Evolutionary conservation across 2,113 vertebrate genomes (phyloP).

Genomic region (Elaphurus davidianus): DNA sequence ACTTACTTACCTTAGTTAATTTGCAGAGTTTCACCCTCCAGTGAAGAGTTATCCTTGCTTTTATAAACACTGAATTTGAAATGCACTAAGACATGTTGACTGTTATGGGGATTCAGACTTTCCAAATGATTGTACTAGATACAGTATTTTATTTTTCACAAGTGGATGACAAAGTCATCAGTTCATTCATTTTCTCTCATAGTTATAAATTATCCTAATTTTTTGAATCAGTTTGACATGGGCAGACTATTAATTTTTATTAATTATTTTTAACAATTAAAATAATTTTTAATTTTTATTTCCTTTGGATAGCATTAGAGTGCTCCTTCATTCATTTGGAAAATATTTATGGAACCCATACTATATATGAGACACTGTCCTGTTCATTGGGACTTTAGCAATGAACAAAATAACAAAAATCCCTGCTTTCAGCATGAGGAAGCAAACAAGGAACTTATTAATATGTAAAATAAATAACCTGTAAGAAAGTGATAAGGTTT

Average conservation of each 20-base stretch:
- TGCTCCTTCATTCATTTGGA: neutral
- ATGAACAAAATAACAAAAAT: neutral
- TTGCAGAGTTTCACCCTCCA: neutral
- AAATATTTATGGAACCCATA: neutral
- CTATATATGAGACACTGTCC: neutral
- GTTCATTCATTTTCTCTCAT: neutral
- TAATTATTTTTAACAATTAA: too few relatives aligned
- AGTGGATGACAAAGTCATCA: neutral
- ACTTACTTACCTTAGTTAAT: neutral
- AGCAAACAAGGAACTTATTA: neutral
- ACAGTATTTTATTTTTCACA: neutral
- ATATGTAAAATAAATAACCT: conserved; percentile 4
- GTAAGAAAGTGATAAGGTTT: neutral
- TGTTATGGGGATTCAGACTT: neutral
- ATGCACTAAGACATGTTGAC: neutral
- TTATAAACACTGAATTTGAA: neutral
- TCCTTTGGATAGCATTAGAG: neutral
- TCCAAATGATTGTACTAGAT: neutral
- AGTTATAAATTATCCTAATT: neutral
- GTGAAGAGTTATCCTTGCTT: neutral
- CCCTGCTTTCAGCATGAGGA: neutral
- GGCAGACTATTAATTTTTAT: neutral
- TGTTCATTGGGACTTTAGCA: neutral
- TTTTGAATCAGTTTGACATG: neutral
- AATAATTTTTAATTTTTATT: neutral